phyloP scores from a whole-genome alignment of 2,888 invertebrate genomes.

The Habroteleia sp. region DNA sequence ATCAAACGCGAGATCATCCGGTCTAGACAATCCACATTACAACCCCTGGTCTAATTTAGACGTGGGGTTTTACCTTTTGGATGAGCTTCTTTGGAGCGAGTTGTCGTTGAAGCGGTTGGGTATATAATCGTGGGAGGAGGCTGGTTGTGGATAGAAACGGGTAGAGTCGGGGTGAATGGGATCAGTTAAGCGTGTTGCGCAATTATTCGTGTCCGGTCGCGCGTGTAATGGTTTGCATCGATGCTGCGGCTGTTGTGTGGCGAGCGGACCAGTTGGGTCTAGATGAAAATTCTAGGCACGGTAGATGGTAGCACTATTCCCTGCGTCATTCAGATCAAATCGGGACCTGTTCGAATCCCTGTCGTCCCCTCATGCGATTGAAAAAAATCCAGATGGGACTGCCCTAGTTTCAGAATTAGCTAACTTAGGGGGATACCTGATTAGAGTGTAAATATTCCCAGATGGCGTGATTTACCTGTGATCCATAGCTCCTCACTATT shows the following conservation, averaged over 20 bases:
- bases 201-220: constrained; percentile 85
- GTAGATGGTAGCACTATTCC: constrained; percentile 30
- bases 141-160: constrained; percentile 72
- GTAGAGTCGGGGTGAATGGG: constrained; percentile 82
- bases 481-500: neutral
- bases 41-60: constrained; percentile 33
- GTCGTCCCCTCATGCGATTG: constrained; percentile 21
- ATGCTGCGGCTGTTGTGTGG: constrained; percentile 79
- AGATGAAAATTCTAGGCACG: constrained; percentile 35
- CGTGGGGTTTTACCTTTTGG: constrained; percentile 50
- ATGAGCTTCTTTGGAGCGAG: constrained; percentile 43
- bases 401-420: constrained; percentile 34
- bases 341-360: constrained; percentile 53
- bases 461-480: constrained; percentile 23
- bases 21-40: constrained; percentile 11
- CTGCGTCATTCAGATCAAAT: constrained; percentile 30
- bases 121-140: constrained; percentile 60
- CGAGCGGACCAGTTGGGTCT: constrained; percentile 65
- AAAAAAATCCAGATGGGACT: constrained; percentile 45
- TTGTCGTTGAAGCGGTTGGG: constrained; percentile 23
- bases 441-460: constrained; percentile 15
- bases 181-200: constrained; percentile 85
- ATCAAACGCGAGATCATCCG: constrained; percentile 8
- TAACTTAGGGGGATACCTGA: constrained; percentile 19
- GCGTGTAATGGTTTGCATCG: constrained; percentile 85